Evolutionary conservation across 2,113 vertebrate genomes (phyloP), one percentile per base, ranked within the genome.

Genomic region (Campylomormyrus numenius): DNA sequence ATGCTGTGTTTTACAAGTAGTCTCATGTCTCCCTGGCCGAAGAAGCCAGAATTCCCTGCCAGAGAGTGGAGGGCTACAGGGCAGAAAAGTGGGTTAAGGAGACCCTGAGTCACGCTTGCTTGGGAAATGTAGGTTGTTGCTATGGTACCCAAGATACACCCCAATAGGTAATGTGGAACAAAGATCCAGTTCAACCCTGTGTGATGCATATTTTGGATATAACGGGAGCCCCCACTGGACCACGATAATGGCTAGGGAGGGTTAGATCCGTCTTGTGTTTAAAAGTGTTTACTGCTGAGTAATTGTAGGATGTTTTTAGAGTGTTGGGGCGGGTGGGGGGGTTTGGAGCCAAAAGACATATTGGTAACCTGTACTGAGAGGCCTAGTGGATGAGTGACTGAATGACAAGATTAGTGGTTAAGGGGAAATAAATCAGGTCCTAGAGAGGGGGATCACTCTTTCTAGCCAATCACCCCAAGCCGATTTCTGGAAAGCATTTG

Each of bases 81-180:
- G 39, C 7, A 21, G 62, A n/a, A n/a, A 42, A 58, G 27, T n/a
- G n/a, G 66, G 62, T 5, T 7, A 70, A 58, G 66, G 27, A 45
- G 66, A 39, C 19, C 24, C 56, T 6, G 88, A 74, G n/a, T 35
- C 88, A 74, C 7, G 27, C 27, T 46, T 35, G n/a, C 52, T 35
- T 66, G 13, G 62, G 21, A 89, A 89, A 89, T 89, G 62, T 77
- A 77, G 66, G 46, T 50, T 89, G 66, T 80, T 89, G 88, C 88
- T 50, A 77, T 89, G 88, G 88, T 77, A 89, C n/a, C 88, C 19
- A 46, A 24, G 48, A 24, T 89, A 70, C 77, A 89, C 62, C 10
- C 58, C 45, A 80, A 17, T 8, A 42, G 53, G 58, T n/a, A 77
- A 50, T 39, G 39, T 89, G 66, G 45, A 46, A 24, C 62, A 48